Conservation (phyloP, 2,888 invertebrate genomes). For the Rhogogaster chlorosoma region DNA sequence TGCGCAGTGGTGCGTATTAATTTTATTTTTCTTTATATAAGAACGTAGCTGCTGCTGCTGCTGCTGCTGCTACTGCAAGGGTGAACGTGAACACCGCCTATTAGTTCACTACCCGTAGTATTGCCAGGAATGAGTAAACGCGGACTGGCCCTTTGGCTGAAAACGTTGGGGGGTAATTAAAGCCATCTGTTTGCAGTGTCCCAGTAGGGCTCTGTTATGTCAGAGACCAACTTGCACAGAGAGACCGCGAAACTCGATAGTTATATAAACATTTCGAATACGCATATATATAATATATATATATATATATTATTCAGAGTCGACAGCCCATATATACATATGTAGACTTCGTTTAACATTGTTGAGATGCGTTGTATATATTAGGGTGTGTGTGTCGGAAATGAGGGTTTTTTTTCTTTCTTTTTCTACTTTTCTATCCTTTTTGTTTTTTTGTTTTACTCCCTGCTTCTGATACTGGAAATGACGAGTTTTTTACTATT, state of each 20-base stretch:
- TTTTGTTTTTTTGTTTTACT: too few species aligned
- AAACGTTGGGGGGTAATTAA: slow-evolving; percentile 69
- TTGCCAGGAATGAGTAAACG: slow-evolving; percentile 1
- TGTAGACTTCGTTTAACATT: neutral
- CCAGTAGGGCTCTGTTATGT: slow-evolving; percentile 43
- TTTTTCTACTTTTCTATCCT: too few species aligned
- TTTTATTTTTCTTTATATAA: slow-evolving; percentile 64
- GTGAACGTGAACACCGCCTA: neutral
- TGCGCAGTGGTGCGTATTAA: slow-evolving; percentile 55
- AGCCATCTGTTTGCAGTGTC: slow-evolving; percentile 64
- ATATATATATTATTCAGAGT: neutral
- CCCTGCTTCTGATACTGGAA: too few species aligned
- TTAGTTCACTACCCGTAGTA: slow-evolving; percentile 7
- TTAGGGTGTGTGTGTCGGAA: too few species aligned
- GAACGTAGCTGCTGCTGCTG: slow-evolving; percentile 57
- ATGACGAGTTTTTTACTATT: too few species aligned
- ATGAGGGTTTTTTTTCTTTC: too few species aligned
- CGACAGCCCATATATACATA: neutral
- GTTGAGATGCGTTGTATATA: neutral
- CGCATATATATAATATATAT: too few species aligned
- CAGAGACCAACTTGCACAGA: slow-evolving; percentile 19
- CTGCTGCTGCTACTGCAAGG: neutral
- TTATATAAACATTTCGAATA: neutral
- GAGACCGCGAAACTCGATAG: slow-evolving; percentile 5
- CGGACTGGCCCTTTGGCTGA: slow-evolving; percentile 69